Evolutionary conservation across 2,797 vertebrate genomes (phyloP), one percentile per base, ranked within the genome.

Genomic region (Aulostomus chinensis): DNA sequence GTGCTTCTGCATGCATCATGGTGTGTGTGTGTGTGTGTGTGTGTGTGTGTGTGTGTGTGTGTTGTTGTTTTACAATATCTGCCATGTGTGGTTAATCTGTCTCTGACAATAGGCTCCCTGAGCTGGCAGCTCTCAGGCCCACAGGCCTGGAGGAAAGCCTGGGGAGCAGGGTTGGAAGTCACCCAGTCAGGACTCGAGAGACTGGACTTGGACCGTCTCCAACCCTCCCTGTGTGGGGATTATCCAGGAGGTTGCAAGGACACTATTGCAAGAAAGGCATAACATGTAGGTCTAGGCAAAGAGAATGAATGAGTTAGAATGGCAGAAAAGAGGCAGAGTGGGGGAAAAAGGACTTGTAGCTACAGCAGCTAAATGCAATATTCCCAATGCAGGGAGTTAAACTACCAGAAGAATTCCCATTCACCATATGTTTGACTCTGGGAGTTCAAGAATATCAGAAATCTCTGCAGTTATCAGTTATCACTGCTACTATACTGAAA

Each of bases 31-130:
- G 17, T 50, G 31, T 32, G n/a, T n/a, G 25, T 57, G 39, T 39
- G 41, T 54, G 20, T 36, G 38, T 50, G 17, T 50, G 31, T 32
- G 25, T 57, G 39, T 39, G 41, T 54, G 20, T 36, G 38, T 50
- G 17, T 50, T 48, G n/a, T n/a, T n/a, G 31, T 32, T 55, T 30
- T 20, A 84, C 78, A 82, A 78, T 73, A 57, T 70, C 74, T 86
- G 62, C 69, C 58, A 61, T 73, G 73, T 85, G 83, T 76, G 76
- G 83, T 84, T 86, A 86, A 86, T 84, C 84, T 85, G 68, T 72
- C 64, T 48, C 48, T 4, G 36, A 85, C 84, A 83, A 89, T 80
- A 73, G 77, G 31, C 72, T 75, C 66, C 67, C 81, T 42, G 52
- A 76, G 79, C 69, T 78, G 70, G 81, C 80, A 81, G 75, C 62